phyloP scores from a whole-genome alignment of 1,140 invertebrate species.

The Psilanteris sp. region DNA sequence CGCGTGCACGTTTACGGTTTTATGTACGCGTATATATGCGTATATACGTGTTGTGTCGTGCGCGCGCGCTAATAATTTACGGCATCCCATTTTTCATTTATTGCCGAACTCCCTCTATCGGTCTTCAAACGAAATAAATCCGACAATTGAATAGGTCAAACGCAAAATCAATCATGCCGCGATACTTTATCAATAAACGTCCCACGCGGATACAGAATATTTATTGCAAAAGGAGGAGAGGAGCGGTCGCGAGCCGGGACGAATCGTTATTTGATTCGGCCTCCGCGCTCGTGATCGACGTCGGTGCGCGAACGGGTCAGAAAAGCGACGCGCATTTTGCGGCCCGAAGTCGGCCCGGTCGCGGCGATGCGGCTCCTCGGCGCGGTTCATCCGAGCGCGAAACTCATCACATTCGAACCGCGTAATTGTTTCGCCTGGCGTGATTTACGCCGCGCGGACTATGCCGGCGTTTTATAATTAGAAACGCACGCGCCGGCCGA shows the following conservation, averaged over 20 bases:
- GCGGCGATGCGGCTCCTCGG: too few species aligned
- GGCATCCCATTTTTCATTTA: constrained; percentile 19
- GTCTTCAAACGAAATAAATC: constrained; percentile 38
- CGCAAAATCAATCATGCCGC: constrained; percentile 42
- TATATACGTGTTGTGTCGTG: too few species aligned
- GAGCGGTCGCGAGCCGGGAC: neutral
- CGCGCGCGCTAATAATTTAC: constrained; percentile 18
- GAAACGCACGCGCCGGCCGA: too few species aligned
- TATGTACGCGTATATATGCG: too few species aligned
- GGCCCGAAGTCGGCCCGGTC: too few species aligned
- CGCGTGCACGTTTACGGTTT: too few species aligned
- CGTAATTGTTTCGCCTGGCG: too few species aligned
- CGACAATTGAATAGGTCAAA: constrained; percentile 41
- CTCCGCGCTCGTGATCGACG: neutral
- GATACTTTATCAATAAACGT: constrained; percentile 50
- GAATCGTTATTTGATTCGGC: constrained; percentile 7
- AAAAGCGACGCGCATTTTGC: too few species aligned
- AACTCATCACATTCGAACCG: too few species aligned
- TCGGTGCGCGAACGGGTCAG: neutral
- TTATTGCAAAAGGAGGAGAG: constrained; percentile 21
- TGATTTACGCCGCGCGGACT: too few species aligned
- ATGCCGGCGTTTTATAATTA: too few species aligned
- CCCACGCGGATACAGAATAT: constrained; percentile 13
- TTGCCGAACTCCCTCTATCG: constrained; percentile 25
- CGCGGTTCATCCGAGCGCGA: too few species aligned